Evolutionary conservation across 2,888 invertebrate species (phyloP).

Genomic region (Drosophila atripex): DNA sequence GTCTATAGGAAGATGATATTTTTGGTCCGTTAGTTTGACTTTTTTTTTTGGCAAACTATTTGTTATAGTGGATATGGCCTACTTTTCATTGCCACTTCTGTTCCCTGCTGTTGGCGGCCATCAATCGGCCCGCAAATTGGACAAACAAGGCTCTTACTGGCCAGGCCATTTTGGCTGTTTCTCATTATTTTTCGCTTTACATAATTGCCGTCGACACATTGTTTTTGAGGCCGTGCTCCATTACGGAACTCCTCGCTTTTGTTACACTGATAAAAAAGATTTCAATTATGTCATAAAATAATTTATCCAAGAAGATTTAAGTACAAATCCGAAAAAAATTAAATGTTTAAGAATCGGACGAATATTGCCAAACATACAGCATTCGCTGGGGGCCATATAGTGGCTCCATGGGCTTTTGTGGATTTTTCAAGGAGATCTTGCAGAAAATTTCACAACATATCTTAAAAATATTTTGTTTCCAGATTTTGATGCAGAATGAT

Average conservation of each 20-base stretch:
- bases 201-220: slow-evolving; percentile 54
- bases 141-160: slow-evolving; percentile 44
- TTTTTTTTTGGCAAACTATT: not conserved
- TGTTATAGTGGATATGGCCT: slow-evolving; percentile 4
- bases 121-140: slow-evolving; percentile 32
- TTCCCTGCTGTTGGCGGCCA: not conserved
- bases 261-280: not conserved
- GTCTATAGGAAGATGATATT: not conserved
- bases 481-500: no score
- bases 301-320: no score
- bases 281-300: no score
- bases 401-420: no score
- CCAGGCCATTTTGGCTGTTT: slow-evolving; percentile 44
- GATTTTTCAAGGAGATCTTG: no score
- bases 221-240: not conserved
- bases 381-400: no score
- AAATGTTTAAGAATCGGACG: no score
- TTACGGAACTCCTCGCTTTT: not conserved
- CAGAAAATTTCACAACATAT: no score
- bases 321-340: no score
- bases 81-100: not conserved
- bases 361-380: no score
- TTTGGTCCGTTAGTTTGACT: not conserved
- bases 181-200: slow-evolving; percentile 58
- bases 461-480: no score